Conservation (phyloP, 2,797 vertebrate species). For the Salmo trutta region DNA sequence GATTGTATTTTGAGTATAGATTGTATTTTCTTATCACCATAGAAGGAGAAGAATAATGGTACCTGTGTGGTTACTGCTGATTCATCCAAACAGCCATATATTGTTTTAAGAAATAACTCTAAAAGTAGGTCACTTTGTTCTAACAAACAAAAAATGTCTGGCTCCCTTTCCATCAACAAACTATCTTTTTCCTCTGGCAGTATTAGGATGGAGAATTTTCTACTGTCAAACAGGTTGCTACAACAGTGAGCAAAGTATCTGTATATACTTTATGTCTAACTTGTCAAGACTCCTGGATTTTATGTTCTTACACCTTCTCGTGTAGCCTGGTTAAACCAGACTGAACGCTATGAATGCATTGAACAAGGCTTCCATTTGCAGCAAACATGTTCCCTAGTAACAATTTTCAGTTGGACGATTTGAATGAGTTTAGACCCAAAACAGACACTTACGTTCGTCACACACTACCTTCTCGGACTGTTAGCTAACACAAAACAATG, state of each 20-base stretch:
- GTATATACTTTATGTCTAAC: constrained; percentile 24
- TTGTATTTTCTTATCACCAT: background rate
- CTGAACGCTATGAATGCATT: too few species aligned
- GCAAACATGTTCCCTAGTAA: too few species aligned
- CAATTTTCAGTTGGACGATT: too few species aligned
- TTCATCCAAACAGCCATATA: background rate
- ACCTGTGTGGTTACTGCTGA: background rate
- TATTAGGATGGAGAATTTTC: background rate
- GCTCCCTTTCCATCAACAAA: background rate
- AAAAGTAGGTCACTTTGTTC: constrained; percentile 1
- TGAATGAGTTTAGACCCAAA: too few species aligned
- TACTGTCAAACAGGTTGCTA: background rate
- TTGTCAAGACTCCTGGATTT: background rate
- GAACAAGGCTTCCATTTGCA: too few species aligned
- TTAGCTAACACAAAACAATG: too few species aligned
- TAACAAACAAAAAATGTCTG: background rate
- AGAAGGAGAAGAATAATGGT: background rate
- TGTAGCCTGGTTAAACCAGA: background rate
- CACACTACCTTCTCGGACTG: too few species aligned
- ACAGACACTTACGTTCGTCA: too few species aligned
- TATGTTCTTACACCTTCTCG: background rate
- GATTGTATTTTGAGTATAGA: background rate
- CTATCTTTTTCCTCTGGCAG: background rate
- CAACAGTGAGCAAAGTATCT: constrained; percentile 16
- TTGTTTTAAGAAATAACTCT: background rate